Base-by-base conservation (phyloP, 2,797 vertebrate genomes). In the Saxicola maurus region DNA sequence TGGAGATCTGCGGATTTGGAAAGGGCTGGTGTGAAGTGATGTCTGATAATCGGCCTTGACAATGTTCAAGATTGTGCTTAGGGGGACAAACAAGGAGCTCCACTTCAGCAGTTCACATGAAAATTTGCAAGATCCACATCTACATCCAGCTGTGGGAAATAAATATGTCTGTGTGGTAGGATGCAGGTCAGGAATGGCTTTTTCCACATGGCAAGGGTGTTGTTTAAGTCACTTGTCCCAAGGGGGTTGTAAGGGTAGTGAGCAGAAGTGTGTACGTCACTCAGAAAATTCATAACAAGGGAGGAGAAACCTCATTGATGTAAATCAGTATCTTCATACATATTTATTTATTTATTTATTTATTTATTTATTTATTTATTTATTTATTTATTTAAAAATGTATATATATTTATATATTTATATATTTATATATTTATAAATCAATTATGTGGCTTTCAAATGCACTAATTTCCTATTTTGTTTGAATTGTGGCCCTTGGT, bases 41-140 rank as follows among this genome's bases (percentile, higher is more conserved):
- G 61, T 89, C 80, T 82, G 60, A 87, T 93, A 91, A 95, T 96
- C 2, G 0, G 86, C 75, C 69, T 89, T 92, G 94, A 94, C 95
- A 95, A 53, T n/a, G 31, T 51, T 95, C 81, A 89, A 86, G 90
- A 80, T 94, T 91, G 53, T 81, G 87, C 92, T 89, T 52, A 60
- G 71, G 51, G 85, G 84, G 90, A 76, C 83, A 82, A 75, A 88
- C 74, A 91, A 86, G 87, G 28, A 74, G 76, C 87, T 92, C 59
- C 33, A 8, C 30, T 60, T 80, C 69, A 64, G 65, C 46, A 35
- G 33, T 13, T 23, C 68, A 40, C 35, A 14, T 25, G 67, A 71
- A 87, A 86, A 90, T 84, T 40, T 14, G 7, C 55, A 67, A 40
- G 37, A 78, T 82, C 19, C 16, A 24, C 30, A 40, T 59, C 53